These are phyloP conservation scores for Gambusia yucatana DNA, from an alignment of 2,797 vertebrate species.

Conservation along the genomic window DNA sequence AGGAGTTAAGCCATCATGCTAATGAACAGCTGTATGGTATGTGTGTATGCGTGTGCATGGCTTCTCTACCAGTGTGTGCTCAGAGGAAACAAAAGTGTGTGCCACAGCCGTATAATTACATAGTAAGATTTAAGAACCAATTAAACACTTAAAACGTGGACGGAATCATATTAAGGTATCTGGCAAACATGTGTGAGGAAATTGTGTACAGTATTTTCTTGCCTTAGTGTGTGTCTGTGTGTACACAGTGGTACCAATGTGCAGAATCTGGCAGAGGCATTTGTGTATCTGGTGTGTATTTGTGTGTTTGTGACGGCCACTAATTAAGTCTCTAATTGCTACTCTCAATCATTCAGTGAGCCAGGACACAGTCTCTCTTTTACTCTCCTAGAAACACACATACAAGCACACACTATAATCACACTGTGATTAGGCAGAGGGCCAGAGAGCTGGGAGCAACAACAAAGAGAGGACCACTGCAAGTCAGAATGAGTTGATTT, in stretches of 20 bases:
- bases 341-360: constrained; percentile 77
- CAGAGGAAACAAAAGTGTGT: constrained; percentile 34
- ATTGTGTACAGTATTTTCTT: constrained; percentile 61
- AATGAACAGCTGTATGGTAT: constrained; percentile 75
- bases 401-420: constrained; percentile 33
- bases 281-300: constrained; percentile 48
- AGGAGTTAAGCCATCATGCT: constrained; percentile 69
- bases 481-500: constrained; percentile 41
- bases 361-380: constrained; percentile 40
- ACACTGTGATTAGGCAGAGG: constrained; percentile 66
- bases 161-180: constrained; percentile 71
- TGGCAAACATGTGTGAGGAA: constrained; percentile 58
- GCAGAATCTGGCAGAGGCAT: constrained; percentile 38
- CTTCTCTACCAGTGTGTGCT: constrained; percentile 17
- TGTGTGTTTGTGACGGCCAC: constrained; percentile 63
- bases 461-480: constrained; percentile 56
- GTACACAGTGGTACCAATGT: constrained; percentile 15
- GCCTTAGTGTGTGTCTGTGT: constrained; percentile 45
- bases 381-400: constrained; percentile 16
- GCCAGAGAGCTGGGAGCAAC: constrained; percentile 62
- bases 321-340: constrained; percentile 79
- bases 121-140: constrained; percentile 79
- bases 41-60: constrained; percentile 24
- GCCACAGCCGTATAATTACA: constrained; percentile 75
- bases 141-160: constrained; percentile 81